Evolutionary conservation across 2,797 vertebrate species (phyloP), one percentile per base, ranked within the genome.

Genomic region (Bradypodion ventrale): DNA sequence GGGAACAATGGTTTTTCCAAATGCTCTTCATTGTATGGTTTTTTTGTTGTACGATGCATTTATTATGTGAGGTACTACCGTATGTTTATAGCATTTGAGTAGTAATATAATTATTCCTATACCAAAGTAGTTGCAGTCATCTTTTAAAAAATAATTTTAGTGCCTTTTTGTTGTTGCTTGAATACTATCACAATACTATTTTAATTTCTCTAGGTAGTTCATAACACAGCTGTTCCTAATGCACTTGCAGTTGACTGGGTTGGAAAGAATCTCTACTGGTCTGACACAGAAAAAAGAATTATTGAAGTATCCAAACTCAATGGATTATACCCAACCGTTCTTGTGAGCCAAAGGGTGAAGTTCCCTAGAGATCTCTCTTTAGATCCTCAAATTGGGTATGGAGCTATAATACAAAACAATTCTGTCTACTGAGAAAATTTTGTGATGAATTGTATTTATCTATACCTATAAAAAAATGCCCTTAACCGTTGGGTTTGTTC

Each of bases 241-340:
- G 97, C 98, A 9, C 91, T 99, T 91, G 98, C 98, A 83, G 98
- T 99, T 0, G 98, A 99, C 76, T 99, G 98, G 98, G 98, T 99
- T 87, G 98, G 98, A 85, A 99, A 99, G 93, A 99, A 99, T 91
- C 97, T 99, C 73, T 99, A 99, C 88, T 99, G 98, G 98, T 98
- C 97, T 90, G 98, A 99, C 68, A 96, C 97, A 7, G 98, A 99
- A 90, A 98, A 96, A 94, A 97, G 98, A 94, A 97, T 97, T 21
- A 96, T 99, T 90, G 98, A 99, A 94, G 98, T 99, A 37, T 99
- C 98, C 68, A 99, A 99, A 95, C 97, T 98, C 87, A 99, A 96
- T 16, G 98, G 98, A 70, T 97, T 99, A 13, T 99, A 99, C 87
- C 98, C 98, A 2, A 98, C 98, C 0, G 93, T 98, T 76, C 96